Evolutionary conservation across 2,888 invertebrate species (phyloP).

Genomic region (Epinotia ramella): DNA sequence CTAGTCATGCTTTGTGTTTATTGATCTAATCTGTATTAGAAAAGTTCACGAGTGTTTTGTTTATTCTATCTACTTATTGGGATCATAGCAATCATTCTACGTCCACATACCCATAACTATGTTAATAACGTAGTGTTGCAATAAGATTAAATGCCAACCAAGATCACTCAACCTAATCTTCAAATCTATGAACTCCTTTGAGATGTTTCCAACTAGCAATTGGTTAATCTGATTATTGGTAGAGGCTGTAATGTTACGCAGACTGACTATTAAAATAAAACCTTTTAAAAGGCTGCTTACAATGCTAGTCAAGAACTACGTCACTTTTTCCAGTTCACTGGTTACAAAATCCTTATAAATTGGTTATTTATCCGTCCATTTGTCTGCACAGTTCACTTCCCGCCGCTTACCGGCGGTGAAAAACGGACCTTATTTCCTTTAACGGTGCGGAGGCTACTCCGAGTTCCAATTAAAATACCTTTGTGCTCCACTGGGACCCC

Average conservation of each 20-base stretch:
- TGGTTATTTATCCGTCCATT: conserved; percentile 45
- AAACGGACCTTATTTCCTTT: conserved; percentile 39
- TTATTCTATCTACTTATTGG: not conserved
- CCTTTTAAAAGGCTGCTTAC: conserved; percentile 19
- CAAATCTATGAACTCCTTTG: not conserved
- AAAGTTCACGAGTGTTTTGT: conserved; percentile 3
- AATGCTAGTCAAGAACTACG: conserved; percentile 28
- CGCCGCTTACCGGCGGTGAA: conserved; percentile 29
- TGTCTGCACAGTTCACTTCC: conserved; percentile 36
- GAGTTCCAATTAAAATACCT: conserved; percentile 44
- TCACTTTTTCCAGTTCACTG: conserved; percentile 37
- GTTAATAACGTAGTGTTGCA: not conserved
- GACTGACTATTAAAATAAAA: not conserved
- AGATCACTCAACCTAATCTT: not conserved
- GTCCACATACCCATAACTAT: not conserved
- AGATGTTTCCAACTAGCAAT: not conserved
- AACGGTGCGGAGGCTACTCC: conserved; percentile 28
- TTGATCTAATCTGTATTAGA: not conserved
- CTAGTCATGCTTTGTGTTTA: not conserved
- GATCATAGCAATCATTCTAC: not conserved
- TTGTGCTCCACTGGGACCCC: conserved; percentile 38
- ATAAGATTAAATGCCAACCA: not conserved
- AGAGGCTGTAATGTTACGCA: not conserved
- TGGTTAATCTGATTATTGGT: not conserved
- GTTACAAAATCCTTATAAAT: conserved; percentile 44